Percentiles rank a stretch among this genome's conserved stretches.
phyloP scores from a whole-genome alignment of 2,888 invertebrate genomes.

The Selenia dentaria region DNA sequence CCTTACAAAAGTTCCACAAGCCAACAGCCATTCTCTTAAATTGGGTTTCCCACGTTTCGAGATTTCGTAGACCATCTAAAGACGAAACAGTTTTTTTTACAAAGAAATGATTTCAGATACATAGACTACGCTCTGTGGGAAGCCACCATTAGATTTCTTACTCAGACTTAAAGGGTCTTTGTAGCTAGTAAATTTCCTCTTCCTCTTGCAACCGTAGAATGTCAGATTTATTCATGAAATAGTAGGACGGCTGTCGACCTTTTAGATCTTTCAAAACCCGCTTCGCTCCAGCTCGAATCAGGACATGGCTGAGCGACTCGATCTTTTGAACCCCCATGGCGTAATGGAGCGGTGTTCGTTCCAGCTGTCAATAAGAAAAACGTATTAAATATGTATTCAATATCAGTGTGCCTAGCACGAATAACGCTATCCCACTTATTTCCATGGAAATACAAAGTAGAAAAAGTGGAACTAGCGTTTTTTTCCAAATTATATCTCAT shows the following conservation, averaged over 20 bases:
- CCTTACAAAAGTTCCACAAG: constrained; percentile 38
- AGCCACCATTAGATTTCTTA: not conserved
- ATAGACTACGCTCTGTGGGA: too few relatives aligned
- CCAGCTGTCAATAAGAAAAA: constrained; percentile 84
- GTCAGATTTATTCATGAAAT: constrained; percentile 96
- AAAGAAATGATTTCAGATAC: too few relatives aligned
- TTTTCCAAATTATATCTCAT: too few relatives aligned
- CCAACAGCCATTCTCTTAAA: constrained; percentile 40
- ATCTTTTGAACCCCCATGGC: constrained; percentile 95
- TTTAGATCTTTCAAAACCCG: constrained; percentile 94
- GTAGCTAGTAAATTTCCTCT: constrained; percentile 86
- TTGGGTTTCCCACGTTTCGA: too few relatives aligned
- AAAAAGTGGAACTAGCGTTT: too few relatives aligned
- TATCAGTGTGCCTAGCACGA: too few relatives aligned
- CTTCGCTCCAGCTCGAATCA: constrained; percentile 93
- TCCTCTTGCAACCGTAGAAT: constrained; percentile 93
- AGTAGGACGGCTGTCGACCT: constrained; percentile 95
- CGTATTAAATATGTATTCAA: too few relatives aligned
- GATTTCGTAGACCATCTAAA: too few relatives aligned
- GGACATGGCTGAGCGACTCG: constrained; percentile 90
- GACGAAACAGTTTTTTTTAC: too few relatives aligned
- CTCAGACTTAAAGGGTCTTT: not conserved
- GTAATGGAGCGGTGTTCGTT: constrained; percentile 94
- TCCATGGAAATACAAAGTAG: too few relatives aligned
- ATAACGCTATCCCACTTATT: too few relatives aligned